Evolutionary conservation across 1,140 invertebrate species (phyloP), one percentile per base, ranked within the genome.

Genomic region (Scaptodrosophila lebanonensis): DNA sequence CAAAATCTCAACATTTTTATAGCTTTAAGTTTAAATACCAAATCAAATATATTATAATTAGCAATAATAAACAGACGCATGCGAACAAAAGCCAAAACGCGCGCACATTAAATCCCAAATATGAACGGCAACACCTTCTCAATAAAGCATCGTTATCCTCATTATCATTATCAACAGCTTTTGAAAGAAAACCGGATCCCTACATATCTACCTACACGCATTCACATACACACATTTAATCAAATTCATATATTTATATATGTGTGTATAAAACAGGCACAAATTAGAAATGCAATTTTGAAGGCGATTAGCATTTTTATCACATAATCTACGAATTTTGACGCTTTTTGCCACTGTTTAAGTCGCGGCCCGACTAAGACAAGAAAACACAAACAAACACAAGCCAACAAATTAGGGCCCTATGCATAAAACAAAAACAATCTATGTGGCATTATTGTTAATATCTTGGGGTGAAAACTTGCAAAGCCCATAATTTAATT

Each of bases 401-500:
- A 44, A 49, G 9, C 18, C 17, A 67, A 71, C 47, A 71, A 71
- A 65, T 58, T 61, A 60, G 56, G 66, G 45, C 17, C 33, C 38
- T 39, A 35, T 51, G 42, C 68, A 79, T 65, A 73, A 77, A 68
- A 79, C 68, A 38, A 17, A 7, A 22, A 15, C 18, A 29, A 29
- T 6, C 22, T 15, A 20, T 27, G 22, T 18, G 25, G 30, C 30
- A 32, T 39, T 47, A 32, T 39, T 52, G 13, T 22, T 50, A 45
- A 35, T 17, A 20, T 73, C 22, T 64, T 3, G 48, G 48, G 45
- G 75, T 79, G 73, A 79, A 79, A 79, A 79, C 69, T 54, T 82
- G 75, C 73, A 79, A 79, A 79, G 73, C 75, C 51, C 65, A 79
- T 79, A 82, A 79, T 79, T 79, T 79, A 79, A 79, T 82, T 79